Evolutionary conservation across 2,797 vertebrate genomes (phyloP).

Genomic region (Chaenodraco wilsoni): DNA sequence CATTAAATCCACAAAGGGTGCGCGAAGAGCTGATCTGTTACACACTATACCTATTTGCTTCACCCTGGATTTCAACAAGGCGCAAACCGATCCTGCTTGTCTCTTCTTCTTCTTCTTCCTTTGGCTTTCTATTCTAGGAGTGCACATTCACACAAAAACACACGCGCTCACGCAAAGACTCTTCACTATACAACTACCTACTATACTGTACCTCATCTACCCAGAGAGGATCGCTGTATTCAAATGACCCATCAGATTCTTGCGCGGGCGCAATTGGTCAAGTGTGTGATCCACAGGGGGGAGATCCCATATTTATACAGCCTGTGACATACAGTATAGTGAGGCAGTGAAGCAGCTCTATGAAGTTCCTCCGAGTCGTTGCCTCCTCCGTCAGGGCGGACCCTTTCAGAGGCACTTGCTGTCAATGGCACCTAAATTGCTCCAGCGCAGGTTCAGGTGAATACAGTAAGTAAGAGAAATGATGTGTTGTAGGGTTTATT

Average conservation of each 20-base stretch:
- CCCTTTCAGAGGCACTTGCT: slow-evolving; percentile 53
- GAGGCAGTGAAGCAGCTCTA: slow-evolving; percentile 45
- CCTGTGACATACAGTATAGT: slow-evolving; percentile 34
- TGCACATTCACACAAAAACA: slow-evolving; percentile 52
- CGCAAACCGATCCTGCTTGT: slow-evolving; percentile 60
- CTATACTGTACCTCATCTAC: slow-evolving; percentile 57
- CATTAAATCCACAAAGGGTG: slow-evolving; percentile 81
- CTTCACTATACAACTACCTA: slow-evolving; percentile 38
- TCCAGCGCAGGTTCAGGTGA: slow-evolving; percentile 60
- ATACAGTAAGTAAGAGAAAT: slow-evolving; percentile 14
- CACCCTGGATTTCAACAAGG: slow-evolving; percentile 50
- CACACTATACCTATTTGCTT: slow-evolving; percentile 52
- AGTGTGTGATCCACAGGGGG: slow-evolving; percentile 56
- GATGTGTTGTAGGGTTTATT: slow-evolving; percentile 6
- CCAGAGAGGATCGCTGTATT: slow-evolving; percentile 53
- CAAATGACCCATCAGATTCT: slow-evolving; percentile 61
- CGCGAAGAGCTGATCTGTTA: slow-evolving; percentile 57
- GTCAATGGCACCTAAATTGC: slow-evolving; percentile 50
- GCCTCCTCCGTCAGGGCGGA: slow-evolving; percentile 70
- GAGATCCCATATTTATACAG: slow-evolving; percentile 54
- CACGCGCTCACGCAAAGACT: slow-evolving; percentile 33
- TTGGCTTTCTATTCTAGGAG: slow-evolving; percentile 65
- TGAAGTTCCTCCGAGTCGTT: slow-evolving; percentile 61
- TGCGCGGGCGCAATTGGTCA: slow-evolving; percentile 59
- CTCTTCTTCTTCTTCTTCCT: slow-evolving; percentile 45